These are phyloP conservation scores for Heliornis fulica DNA, from an alignment of 2,113 vertebrate species.

Conservation along the genomic window DNA sequence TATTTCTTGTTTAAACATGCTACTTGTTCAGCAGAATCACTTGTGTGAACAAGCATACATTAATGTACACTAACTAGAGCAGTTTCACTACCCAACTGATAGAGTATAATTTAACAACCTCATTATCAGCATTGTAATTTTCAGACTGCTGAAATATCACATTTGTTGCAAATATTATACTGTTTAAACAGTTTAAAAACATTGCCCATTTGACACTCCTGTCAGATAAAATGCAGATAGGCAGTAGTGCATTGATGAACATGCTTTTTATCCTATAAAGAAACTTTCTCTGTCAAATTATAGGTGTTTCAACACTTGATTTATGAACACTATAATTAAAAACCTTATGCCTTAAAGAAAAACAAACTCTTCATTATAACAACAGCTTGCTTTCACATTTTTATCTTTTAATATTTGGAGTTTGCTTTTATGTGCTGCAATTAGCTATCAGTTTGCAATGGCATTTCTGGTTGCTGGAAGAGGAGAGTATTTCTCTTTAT, in stretches of 20 bases:
- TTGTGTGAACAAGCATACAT: constrained; percentile 78
- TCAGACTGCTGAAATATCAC: constrained; percentile 69
- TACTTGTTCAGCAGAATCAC: constrained; percentile 75
- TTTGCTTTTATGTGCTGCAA: neutral
- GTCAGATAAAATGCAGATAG: constrained; percentile 59
- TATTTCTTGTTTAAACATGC: constrained; percentile 81
- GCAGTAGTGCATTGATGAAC: constrained; percentile 35
- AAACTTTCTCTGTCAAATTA: constrained; percentile 48
- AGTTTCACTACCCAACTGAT: constrained; percentile 69
- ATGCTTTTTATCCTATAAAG: constrained; percentile 36
- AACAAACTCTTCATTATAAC: constrained; percentile 9
- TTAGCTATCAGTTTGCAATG: neutral
- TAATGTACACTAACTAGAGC: constrained; percentile 62
- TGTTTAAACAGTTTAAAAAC: constrained; percentile 49
- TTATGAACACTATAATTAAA: constrained; percentile 41
- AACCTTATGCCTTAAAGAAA: constrained; percentile 19
- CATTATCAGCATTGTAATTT: constrained; percentile 74
- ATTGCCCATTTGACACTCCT: constrained; percentile 45
- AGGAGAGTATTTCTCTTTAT: neutral
- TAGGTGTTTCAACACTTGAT: constrained; percentile 24
- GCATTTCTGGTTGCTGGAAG: neutral
- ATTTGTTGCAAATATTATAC: constrained; percentile 64
- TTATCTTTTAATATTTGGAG: constrained; percentile 19
- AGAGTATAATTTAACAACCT: constrained; percentile 75
- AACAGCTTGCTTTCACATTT: constrained; percentile 4